These are phyloP conservation scores for Biston betularia DNA, from an alignment of 2,888 invertebrate genomes.

Conservation along the genomic window DNA sequence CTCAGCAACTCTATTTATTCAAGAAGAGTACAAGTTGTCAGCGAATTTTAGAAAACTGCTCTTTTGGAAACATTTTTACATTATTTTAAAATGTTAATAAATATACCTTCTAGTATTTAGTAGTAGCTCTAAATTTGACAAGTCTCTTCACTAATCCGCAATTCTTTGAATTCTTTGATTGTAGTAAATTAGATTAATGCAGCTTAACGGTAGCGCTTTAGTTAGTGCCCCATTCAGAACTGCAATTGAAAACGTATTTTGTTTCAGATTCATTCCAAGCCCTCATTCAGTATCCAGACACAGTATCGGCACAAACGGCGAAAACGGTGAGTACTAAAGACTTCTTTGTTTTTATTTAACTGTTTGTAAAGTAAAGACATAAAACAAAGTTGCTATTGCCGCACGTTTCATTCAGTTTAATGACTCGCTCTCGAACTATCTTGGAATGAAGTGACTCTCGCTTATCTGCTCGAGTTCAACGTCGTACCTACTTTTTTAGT, in stretches of 20 bases:
- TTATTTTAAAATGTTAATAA: slow-evolving; percentile 56
- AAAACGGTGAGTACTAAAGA: slow-evolving; percentile 91
- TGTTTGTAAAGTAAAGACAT: slow-evolving; percentile 76
- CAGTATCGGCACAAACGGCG: slow-evolving; percentile 98
- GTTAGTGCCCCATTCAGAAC: slow-evolving; percentile 23
- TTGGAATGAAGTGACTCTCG: slow-evolving; percentile 70
- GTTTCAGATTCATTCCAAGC: slow-evolving; percentile 98
- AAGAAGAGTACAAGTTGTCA: slow-evolving; percentile 52
- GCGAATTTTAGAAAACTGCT: slow-evolving; percentile 57
- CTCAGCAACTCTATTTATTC: slow-evolving; percentile 59
- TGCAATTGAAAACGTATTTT: slow-evolving; percentile 50
- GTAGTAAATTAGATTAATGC: slow-evolving; percentile 1
- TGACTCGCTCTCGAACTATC: slow-evolving; percentile 77
- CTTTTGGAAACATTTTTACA: slow-evolving; percentile 71
- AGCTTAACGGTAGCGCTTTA: slow-evolving; percentile 13
- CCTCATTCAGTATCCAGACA: slow-evolving; percentile 99
- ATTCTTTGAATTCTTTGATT: slow-evolving; percentile 4
- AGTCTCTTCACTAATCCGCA: background rate
- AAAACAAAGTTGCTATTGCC: slow-evolving; percentile 81
- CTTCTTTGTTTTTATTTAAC: slow-evolving; percentile 79
- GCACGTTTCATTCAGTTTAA: slow-evolving; percentile 81
- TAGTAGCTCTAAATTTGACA: background rate
- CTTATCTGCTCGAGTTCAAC: slow-evolving; percentile 58
- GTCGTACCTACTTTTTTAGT: slow-evolving; percentile 48
- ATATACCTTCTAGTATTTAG: slow-evolving; percentile 41